Conservation (phyloP, 2,113 vertebrate genomes). For the Picathartes gymnocephalus region DNA sequence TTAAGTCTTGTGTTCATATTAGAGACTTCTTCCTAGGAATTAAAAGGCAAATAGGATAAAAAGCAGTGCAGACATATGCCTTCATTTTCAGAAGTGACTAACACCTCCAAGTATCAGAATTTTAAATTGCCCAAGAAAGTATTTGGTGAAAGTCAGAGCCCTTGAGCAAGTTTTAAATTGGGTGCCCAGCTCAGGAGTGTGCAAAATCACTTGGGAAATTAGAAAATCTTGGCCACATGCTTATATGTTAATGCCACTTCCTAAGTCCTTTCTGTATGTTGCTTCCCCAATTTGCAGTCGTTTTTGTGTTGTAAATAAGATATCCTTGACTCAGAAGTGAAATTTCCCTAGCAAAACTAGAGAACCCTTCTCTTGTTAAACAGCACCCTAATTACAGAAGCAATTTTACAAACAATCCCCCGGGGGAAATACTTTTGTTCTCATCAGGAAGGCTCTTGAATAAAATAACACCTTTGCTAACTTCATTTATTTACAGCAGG, state of each 20-base stretch:
- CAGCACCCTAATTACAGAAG: constrained; percentile 40
- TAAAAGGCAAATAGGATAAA: neutral
- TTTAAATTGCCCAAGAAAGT: neutral
- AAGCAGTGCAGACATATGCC: neutral
- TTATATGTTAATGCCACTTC: constrained; percentile 33
- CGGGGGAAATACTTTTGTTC: neutral
- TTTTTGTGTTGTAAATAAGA: constrained; percentile 43
- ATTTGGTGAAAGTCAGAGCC: neutral
- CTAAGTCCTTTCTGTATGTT: constrained; percentile 28
- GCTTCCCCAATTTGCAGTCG: constrained; percentile 20
- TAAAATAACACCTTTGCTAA: constrained; percentile 62
- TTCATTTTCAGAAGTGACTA: neutral
- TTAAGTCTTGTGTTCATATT: neutral
- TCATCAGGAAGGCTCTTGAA: constrained; percentile 42
- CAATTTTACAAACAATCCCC: constrained; percentile 39
- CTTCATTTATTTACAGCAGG: constrained; percentile 68
- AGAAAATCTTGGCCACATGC: constrained; percentile 21
- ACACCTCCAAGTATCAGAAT: neutral
- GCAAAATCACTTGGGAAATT: constrained; percentile 32
- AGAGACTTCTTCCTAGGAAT: neutral
- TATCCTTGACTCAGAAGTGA: constrained; percentile 6
- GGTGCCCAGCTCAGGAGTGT: neutral
- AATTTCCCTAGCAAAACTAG: constrained; percentile 23
- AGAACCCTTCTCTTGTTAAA: constrained; percentile 34
- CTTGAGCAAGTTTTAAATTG: constrained; percentile 1